phyloP scores from a whole-genome alignment of 2,113 vertebrate species.

The Gallinago jamesoni region DNA sequence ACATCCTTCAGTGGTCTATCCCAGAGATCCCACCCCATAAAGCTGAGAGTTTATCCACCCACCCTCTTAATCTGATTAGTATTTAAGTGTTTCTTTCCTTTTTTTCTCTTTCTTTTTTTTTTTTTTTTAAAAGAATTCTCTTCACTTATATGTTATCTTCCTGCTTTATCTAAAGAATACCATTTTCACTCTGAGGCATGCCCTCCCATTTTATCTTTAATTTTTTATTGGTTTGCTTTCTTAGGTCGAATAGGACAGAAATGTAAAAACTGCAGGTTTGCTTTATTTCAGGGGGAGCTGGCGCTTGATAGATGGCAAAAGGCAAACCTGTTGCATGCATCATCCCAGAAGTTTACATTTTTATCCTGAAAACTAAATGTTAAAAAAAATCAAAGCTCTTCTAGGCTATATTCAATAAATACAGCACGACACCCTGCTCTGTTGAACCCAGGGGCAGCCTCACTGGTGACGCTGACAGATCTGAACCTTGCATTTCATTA shows the following conservation, averaged over 20 bases:
- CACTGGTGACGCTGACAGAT: not conserved
- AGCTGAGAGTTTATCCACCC: not conserved
- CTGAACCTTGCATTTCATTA: not conserved
- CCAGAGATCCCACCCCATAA: not conserved
- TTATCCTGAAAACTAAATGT: not conserved
- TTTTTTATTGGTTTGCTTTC: not conserved
- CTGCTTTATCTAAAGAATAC: not conserved
- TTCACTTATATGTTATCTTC: not conserved
- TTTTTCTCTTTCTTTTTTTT: accelerated
- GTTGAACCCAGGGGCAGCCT: not conserved
- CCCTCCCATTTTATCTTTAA: not conserved
- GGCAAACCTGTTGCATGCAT: not conserved
- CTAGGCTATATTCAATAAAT: accelerated
- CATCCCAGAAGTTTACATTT: not conserved
- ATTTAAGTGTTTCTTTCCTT: not conserved
- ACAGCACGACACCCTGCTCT: not conserved
- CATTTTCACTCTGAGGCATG: not conserved
- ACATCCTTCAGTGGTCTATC: not conserved
- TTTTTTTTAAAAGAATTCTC: not conserved
- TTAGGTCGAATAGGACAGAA: not conserved
- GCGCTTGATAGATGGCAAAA: not conserved
- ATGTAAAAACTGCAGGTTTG: not conserved
- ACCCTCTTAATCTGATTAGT: not conserved
- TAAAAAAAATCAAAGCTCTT: not conserved
- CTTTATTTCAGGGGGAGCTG: not conserved